Evolutionary conservation across 2,888 invertebrate species (phyloP).

Genomic region (Drosophila stalkeri): DNA sequence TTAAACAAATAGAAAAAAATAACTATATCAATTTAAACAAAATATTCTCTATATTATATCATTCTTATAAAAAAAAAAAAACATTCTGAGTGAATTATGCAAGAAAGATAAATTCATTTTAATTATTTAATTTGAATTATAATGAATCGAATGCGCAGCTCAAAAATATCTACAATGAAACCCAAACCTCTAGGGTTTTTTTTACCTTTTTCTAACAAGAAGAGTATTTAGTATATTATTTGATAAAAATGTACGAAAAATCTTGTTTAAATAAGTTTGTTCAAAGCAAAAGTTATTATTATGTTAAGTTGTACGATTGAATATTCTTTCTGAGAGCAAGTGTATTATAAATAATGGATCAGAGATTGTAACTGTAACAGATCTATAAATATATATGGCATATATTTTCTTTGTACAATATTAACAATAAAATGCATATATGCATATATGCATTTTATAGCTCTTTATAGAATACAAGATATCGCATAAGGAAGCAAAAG

Average conservation of each 20-base stretch:
- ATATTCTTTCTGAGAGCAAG: too few relatives aligned
- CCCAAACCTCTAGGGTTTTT: too few relatives aligned
- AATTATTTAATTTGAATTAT: too few relatives aligned
- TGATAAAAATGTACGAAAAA: too few relatives aligned
- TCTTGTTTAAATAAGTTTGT: too few relatives aligned
- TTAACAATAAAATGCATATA: neutral
- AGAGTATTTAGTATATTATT: too few relatives aligned
- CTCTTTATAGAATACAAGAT: neutral
- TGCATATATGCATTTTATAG: neutral
- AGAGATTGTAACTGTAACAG: neutral
- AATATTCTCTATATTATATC: neutral
- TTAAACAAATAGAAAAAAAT: neutral
- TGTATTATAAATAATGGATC: neutral
- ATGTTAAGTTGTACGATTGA: too few relatives aligned
- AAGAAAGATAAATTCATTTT: neutral
- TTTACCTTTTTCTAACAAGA: too few relatives aligned
- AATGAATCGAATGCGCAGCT: too few relatives aligned
- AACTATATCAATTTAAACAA: neutral
- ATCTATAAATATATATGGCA: neutral
- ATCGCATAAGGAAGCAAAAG: constrained; percentile 15
- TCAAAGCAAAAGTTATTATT: too few relatives aligned
- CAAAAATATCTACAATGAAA: too few relatives aligned
- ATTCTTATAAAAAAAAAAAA: neutral
- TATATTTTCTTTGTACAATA: neutral
- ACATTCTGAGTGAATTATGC: neutral